Conservation (phyloP, 1,140 invertebrate genomes). For the Rhynchophorus ferrugineus region DNA sequence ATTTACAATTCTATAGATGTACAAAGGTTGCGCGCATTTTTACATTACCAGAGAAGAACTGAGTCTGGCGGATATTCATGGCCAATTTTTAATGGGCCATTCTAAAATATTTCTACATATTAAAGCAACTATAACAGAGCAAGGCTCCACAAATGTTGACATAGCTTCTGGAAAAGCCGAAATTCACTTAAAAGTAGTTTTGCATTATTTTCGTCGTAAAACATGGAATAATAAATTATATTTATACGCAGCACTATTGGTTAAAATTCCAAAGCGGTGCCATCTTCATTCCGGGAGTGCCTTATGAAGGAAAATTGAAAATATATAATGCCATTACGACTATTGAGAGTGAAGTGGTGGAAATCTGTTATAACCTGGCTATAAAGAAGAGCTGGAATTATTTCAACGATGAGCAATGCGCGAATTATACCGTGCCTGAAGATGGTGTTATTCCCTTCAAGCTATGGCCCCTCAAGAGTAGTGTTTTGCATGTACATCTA, state of each 20-base stretch:
- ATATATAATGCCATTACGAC: slow-evolving; percentile 21
- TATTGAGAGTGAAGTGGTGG: slow-evolving; percentile 26
- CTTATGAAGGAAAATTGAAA: slow-evolving; percentile 49
- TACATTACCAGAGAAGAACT: slow-evolving; percentile 40
- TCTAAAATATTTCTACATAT: slow-evolving; percentile 30
- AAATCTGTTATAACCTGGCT: slow-evolving; percentile 37
- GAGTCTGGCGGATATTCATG: slow-evolving; percentile 29
- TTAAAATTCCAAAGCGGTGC: slow-evolving; percentile 45
- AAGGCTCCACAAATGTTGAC: slow-evolving; percentile 49
- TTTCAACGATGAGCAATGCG: slow-evolving; percentile 28
- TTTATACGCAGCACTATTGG: slow-evolving; percentile 28
- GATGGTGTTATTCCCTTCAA: slow-evolving; percentile 8
- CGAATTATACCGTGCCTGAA: slow-evolving; percentile 26
- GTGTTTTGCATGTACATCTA: slow-evolving; percentile 30
- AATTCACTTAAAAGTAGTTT: slow-evolving; percentile 40
- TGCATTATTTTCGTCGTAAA: no score
- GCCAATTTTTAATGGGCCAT: slow-evolving; percentile 13
- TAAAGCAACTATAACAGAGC: slow-evolving; percentile 52
- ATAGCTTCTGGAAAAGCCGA: slow-evolving; percentile 42
- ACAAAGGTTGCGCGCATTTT: slow-evolving; percentile 46
- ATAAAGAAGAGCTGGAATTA: slow-evolving; percentile 36
- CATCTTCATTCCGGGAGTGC: slow-evolving; percentile 53
- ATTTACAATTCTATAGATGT: slow-evolving; percentile 20
- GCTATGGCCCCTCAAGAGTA: slow-evolving; percentile 31
- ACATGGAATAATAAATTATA: background rate